Evolutionary conservation across 2,113 vertebrate genomes (phyloP), one percentile per base, ranked within the genome.

Genomic region (Chaenogobius annularis): DNA sequence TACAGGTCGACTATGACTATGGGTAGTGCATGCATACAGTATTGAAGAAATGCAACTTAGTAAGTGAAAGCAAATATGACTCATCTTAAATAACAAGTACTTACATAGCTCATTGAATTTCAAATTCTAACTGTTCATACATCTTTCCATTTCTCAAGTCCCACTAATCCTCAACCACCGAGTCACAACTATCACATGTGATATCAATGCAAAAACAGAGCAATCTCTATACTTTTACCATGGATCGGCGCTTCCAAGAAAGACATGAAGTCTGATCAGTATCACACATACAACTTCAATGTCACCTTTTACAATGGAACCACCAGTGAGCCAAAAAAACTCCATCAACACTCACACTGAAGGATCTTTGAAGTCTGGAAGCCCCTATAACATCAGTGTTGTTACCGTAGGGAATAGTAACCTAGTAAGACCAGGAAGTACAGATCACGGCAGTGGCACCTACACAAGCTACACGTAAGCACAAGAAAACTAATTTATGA

Each of bases 401-500:
- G 63, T 73, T 20, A 91, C 90, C 17, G 78, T 91, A 0, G 88
- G 86, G 1, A 56, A 47, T 14, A 0, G 0, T 19, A n/a, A 15
- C 7, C 85, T 85, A n/a, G 0, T 7, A 19, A 92, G 91, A n/a
- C 79, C 74, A 70, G 14, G 23, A 35, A 44, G 80, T 74, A 20
- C n/a, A n/a, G n/a, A n/a, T n/a, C n/a, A 85, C 1, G 8, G 12
- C 0, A 11, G 56, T 40, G 14, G 78, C n/a, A n/a, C 10, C 10
- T 90, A 82, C 20, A 92, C 90, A 54, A 83, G 91, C n/a, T n/a
- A n/a, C n/a, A n/a, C n/a, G n/a, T 40, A 40, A 40, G 37, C 5
- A 40, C 37, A 40, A 3, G 26, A 31, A 31, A 31, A 3, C 37
- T 40, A 0, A 40, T 52, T 52, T 52, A 40, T 52, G 15, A n/a